phyloP scores from a whole-genome alignment of 2,113 vertebrate genomes.

The Hassar affinis region DNA sequence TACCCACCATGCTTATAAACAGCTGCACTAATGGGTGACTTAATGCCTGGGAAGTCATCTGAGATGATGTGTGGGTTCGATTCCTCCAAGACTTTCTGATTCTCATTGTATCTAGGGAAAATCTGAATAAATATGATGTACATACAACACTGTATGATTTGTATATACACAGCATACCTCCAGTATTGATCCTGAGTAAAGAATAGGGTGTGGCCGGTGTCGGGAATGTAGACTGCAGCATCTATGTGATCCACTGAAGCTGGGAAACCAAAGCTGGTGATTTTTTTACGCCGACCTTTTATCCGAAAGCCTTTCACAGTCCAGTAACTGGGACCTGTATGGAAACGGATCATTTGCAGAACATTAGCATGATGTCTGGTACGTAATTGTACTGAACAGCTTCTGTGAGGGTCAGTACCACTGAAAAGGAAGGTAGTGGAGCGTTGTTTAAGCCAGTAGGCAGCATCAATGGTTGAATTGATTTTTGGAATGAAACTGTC shows the following conservation, averaged over 20 bases:
- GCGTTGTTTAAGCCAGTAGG: constrained; percentile 68
- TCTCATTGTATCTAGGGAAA: constrained; percentile 70
- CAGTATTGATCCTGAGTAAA: constrained; percentile 73
- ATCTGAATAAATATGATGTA: neutral
- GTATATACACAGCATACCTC: constrained; percentile 61
- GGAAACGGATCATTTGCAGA: neutral
- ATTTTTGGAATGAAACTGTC: constrained; percentile 75
- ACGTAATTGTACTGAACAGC: neutral
- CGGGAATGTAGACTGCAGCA: constrained; percentile 69
- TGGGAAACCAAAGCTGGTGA: constrained; percentile 71
- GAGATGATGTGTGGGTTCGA: constrained; percentile 69
- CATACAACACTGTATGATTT: neutral
- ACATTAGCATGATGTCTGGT: neutral
- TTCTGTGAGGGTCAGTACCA: constrained; percentile 56
- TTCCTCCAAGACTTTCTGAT: constrained; percentile 66
- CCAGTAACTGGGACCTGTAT: constrained; percentile 71
- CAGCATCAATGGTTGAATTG: constrained; percentile 69
- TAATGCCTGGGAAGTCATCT: constrained; percentile 71
- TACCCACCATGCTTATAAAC: constrained; percentile 67
- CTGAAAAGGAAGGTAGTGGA: constrained; percentile 72
- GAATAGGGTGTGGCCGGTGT: constrained; percentile 70
- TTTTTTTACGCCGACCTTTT: constrained; percentile 63
- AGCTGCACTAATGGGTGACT: constrained; percentile 67
- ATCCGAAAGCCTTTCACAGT: constrained; percentile 66
- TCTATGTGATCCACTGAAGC: constrained; percentile 68